Percentiles rank a stretch among this genome's conserved stretches.
Conservation (phyloP, 2,888 invertebrate genomes). For the Epinotia nisella region DNA sequence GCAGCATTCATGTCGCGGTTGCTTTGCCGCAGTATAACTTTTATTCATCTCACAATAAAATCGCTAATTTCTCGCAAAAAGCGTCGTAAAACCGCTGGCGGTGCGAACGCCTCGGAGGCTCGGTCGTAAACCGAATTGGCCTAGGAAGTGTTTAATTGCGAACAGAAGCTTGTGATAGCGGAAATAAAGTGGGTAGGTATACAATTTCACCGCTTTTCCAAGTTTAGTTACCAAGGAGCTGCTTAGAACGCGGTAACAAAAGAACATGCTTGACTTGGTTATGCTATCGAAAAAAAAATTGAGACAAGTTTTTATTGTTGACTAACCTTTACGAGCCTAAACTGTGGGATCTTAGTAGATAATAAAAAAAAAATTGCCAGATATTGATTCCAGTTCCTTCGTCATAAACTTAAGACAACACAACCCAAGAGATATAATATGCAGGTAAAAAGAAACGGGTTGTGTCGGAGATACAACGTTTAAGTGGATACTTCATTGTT, state of each 20-base stretch:
- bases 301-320: background rate
- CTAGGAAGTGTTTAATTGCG: conserved; percentile 75
- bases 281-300: background rate
- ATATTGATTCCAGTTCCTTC: background rate
- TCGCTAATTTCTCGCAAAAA: conserved; percentile 68
- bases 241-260: background rate
- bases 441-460: background rate
- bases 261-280: background rate
- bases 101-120: conserved; percentile 68
- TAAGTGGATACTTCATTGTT: too few species aligned
- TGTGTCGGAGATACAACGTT: too few species aligned
- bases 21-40: conserved; percentile 35
- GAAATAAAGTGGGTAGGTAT: conserved; percentile 51
- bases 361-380: too few species aligned
- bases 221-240: background rate
- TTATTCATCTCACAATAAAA: conserved; percentile 58
- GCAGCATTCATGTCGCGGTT: conserved; percentile 25
- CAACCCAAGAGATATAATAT: background rate
- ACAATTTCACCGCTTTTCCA: conserved; percentile 35
- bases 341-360: too few species aligned
- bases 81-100: conserved; percentile 74
- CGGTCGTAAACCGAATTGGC: conserved; percentile 75
- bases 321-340: background rate
- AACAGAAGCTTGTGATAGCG: conserved; percentile 64
- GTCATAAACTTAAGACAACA: too few species aligned